Percentiles rank a stretch among this genome's conserved stretches.
Conservation (phyloP, 2,113 vertebrate genomes). For the Cygnus buccinator region DNA sequence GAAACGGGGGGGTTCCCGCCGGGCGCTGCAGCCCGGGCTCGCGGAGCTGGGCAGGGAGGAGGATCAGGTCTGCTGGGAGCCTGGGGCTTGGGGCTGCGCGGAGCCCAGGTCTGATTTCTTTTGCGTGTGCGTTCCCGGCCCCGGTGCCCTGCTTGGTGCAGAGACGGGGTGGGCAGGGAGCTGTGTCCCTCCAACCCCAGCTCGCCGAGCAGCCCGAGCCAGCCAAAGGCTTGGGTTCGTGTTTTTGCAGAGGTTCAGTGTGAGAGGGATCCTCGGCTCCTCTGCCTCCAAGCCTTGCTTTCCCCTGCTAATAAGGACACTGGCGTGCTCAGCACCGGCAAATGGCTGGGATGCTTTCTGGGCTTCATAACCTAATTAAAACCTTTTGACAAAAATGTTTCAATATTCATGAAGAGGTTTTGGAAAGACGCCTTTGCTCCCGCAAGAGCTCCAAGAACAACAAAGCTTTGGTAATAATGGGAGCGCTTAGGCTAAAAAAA, state of each 20-base stretch:
- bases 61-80: not conserved
- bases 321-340: not conserved
- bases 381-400: not conserved
- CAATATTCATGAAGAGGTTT: not conserved
- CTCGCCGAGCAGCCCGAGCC: rapidly evolving
- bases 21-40: not conserved
- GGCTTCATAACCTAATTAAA: not conserved
- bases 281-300: not conserved
- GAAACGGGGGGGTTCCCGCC: not conserved
- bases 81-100: not conserved
- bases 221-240: not conserved
- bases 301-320: not conserved
- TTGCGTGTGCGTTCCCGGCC: not conserved
- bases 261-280: rapidly evolving
- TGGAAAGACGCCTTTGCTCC: not conserved
- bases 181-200: not conserved
- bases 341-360: not conserved
- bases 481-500: conserved; percentile 54
- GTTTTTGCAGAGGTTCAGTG: not conserved
- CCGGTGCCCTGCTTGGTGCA: not conserved
- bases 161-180: not conserved
- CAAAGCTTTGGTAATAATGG: conserved; percentile 54
- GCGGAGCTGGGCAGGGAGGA: not conserved
- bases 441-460: conserved; percentile 45
- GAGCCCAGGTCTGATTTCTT: not conserved